A percentile compares a stretch with the other conserved stretches of the same genome.
Conservation (phyloP, 2,888 invertebrate species). For the Melanostoma mellinum region DNA sequence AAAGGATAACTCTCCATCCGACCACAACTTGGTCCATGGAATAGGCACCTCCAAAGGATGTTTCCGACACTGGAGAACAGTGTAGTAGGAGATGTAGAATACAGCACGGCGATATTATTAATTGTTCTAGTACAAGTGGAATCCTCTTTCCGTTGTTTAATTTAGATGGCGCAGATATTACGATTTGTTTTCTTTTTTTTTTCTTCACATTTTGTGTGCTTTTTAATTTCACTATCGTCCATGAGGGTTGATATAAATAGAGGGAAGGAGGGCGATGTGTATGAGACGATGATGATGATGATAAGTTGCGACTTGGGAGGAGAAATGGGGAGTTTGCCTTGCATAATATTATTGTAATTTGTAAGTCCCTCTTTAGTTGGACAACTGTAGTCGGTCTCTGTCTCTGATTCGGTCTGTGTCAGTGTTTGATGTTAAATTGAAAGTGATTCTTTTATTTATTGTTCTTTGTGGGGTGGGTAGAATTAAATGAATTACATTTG, state of each 20-base stretch:
- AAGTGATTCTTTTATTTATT: constrained; percentile 68
- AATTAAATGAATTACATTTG: constrained; percentile 67
- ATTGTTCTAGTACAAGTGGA: constrained; percentile 65
- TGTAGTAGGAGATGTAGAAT: not conserved
- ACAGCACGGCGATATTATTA: constrained; percentile 65
- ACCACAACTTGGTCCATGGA: constrained; percentile 18
- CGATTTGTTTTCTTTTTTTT: constrained; percentile 10
- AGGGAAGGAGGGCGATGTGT: not conserved
- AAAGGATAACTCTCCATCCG: constrained; percentile 51
- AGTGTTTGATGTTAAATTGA: constrained; percentile 59
- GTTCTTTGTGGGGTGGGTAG: constrained; percentile 5
- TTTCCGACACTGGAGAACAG: constrained; percentile 50
- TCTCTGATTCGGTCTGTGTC: constrained; percentile 2
- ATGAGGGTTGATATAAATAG: not conserved
- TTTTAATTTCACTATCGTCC: constrained; percentile 39
- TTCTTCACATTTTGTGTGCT: constrained; percentile 15
- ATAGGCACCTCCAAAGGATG: constrained; percentile 48
- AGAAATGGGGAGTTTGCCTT: not conserved
- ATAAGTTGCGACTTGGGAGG: constrained; percentile 1
- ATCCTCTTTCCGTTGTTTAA: constrained; percentile 60
- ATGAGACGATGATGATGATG: constrained; percentile 13
- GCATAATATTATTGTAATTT: constrained; percentile 58
- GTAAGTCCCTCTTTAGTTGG: constrained; percentile 25
- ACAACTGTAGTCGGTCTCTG: not conserved
- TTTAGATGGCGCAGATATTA: constrained; percentile 62